phyloP scores from a whole-genome alignment of 2,888 invertebrate species.

The Callosobruchus maculatus region DNA sequence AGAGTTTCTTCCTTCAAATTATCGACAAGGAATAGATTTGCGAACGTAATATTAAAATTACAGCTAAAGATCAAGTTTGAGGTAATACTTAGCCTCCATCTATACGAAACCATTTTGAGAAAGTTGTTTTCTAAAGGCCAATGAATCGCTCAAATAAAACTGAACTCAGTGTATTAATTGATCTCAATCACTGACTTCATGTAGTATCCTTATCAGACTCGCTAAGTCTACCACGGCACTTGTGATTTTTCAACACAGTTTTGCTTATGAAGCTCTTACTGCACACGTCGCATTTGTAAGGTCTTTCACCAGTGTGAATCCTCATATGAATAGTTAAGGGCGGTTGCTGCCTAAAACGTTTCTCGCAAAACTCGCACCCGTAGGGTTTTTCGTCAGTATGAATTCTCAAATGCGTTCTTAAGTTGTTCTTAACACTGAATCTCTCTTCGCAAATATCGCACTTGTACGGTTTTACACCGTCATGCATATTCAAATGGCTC shows the following conservation, averaged over 20 bases:
- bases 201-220: no score
- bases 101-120: no score
- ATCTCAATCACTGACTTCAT: no score
- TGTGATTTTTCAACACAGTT: neutral
- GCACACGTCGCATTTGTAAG: neutral
- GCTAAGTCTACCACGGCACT: neutral
- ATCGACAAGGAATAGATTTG: no score
- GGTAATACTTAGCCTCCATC: no score
- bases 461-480: slow-evolving; percentile 8
- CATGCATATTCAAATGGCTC: slow-evolving; percentile 6
- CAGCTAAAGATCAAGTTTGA: no score
- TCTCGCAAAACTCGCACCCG: neutral
- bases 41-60: no score
- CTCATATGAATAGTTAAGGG: neutral
- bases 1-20: no score
- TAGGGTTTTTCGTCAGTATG: neutral
- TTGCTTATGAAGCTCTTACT: neutral
- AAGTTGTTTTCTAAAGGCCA: no score
- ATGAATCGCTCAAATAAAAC: no score
- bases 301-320: neutral
- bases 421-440: neutral
- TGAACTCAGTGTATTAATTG: no score
- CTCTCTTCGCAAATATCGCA: slow-evolving; percentile 48
- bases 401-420: neutral
- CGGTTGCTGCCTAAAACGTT: neutral